Evolutionary conservation across 1,140 invertebrate genomes (phyloP), one percentile per base, ranked within the genome.

Genomic region (Periplaneta americana): DNA sequence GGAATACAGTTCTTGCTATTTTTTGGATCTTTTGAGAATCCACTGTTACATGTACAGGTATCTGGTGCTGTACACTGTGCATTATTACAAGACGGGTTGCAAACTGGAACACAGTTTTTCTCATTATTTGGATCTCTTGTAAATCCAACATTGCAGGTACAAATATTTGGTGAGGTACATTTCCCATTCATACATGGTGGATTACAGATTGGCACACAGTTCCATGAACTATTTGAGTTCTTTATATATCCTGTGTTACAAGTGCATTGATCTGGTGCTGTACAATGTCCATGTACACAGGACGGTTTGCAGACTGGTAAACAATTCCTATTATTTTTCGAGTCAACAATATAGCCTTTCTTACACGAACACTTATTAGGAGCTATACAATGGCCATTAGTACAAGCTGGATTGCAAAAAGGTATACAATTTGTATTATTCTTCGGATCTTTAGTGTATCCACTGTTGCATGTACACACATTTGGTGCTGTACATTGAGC

Each of bases 401-500:
- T 32, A 22, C 79, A 80, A 28, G 17, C 48, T 11, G 34, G 22
- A 39, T 6, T 22, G 34, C 79, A 80, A n/a, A 82, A 66, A 0
- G 75, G 81, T 13, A 9, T 10, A 34, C 79, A 80, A 11, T 34
- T 80, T 0, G 22, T 57, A 10, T 18, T 6, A 22, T 18, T 48
- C 22, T 28, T 48, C 8, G 6, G 22, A 74, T 57, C 48, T 35
- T 5, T 80, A 31, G 9, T 39, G n/a, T 80, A 80, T 6, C 79
- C 79, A 1, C 6, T 9, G 28, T 11, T 11, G 66, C 79, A 80
- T 5, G 13, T 83, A 78, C 92, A 93, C 5, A 84, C 86, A 82
- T 92, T 90, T 4, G 92, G 91, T 2, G 87, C 88, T 22, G 89
- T 89, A 83, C 93, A 94, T 37, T 88, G 90, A 9, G 91, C 91